A percentile compares a stretch with the other conserved stretches of the same genome.
Evolutionary conservation across 1,140 invertebrate species (phyloP).

Genomic region (Megalonaias nervosa): DNA sequence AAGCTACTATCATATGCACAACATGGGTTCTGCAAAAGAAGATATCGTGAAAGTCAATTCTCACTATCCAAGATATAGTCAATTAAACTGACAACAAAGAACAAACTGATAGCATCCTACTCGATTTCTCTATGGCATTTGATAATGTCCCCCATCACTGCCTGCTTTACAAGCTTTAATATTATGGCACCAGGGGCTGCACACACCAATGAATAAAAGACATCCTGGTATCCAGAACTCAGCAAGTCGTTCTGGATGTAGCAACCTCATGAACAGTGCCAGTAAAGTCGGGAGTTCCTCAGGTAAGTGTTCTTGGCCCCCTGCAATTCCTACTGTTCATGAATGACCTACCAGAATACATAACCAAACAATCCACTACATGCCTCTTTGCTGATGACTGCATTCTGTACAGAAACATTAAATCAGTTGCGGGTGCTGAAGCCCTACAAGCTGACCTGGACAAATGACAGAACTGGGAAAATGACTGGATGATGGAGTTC

Average conservation of each 20-base stretch:
- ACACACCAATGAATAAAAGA: conserved; percentile 15
- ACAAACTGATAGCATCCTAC: conserved; percentile 9
- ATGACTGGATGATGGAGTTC: too few relatives aligned
- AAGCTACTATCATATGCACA: neutral
- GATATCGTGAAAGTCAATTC: conserved; percentile 19
- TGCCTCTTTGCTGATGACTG: conserved; percentile 29
- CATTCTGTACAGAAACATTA: conserved; percentile 21
- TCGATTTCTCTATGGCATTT: neutral
- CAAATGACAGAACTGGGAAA: neutral
- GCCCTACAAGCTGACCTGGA: too few relatives aligned
- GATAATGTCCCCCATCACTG: too few relatives aligned
- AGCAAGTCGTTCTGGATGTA: conserved; percentile 23
- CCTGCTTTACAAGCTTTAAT: neutral
- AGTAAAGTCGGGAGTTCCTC: conserved; percentile 22
- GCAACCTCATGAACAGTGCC: conserved; percentile 1
- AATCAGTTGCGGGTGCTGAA: neutral
- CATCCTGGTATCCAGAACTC: conserved; percentile 19
- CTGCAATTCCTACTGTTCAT: conserved; percentile 8
- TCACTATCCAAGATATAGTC: conserved; percentile 5
- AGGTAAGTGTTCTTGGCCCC: conserved; percentile 19
- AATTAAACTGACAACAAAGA: neutral
- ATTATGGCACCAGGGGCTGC: conserved; percentile 9
- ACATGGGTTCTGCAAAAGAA: conserved; percentile 14
- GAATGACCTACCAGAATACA: conserved; percentile 24
- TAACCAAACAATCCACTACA: neutral